Base-by-base conservation (phyloP, 1,140 invertebrate genomes). In the Colletes latitarsis region DNA sequence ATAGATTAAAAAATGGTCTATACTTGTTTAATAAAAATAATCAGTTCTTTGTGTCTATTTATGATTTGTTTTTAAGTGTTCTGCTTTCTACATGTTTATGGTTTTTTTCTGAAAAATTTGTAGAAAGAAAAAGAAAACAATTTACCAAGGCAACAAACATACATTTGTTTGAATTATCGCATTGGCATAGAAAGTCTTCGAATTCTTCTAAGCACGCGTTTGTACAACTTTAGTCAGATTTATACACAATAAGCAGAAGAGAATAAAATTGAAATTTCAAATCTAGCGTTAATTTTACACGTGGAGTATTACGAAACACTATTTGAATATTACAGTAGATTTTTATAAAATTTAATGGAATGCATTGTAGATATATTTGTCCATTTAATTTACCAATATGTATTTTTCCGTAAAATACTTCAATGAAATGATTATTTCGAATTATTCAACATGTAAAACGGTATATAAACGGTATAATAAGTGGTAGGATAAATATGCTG, bases 361-460 rank as follows among this genome's bases (percentile, higher is more conserved):
- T 41, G 64, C 53, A 63, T 63, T 52, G 21, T 15, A 21, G 19
- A 12, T 52, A 8, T 68, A 60, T 5, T 12, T 46, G 15, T 46
- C 9, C n/a, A 46, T 64, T 9, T 17, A 3, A 3, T 43, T 64
- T 46, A 5, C 43, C n/a, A 66, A 49, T 14, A 14, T 21, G 19
- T 9, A 52, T 19, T 46, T 46, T 55, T 46, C 12, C 19, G 4
- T 0, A 14, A 17, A 49, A 12, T 41, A 79, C 17, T 15, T 6
- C 1, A 0, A 57, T 53, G 73, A 73, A 73, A 73, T 73, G 52
- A 79, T 72, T 46, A n/a, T 30, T 73, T 6, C 19, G 73, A 79
- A 64, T 64, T 72, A 73, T 39, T 79, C 21, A 73, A 8, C 6
- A n/a, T 73, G 53, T 49, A 79, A 55, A 49, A 66, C 55, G 21